Evolutionary conservation across 2,888 invertebrate genomes (phyloP), one percentile per base, ranked within the genome.

Genomic region (Lobophora halterata): DNA sequence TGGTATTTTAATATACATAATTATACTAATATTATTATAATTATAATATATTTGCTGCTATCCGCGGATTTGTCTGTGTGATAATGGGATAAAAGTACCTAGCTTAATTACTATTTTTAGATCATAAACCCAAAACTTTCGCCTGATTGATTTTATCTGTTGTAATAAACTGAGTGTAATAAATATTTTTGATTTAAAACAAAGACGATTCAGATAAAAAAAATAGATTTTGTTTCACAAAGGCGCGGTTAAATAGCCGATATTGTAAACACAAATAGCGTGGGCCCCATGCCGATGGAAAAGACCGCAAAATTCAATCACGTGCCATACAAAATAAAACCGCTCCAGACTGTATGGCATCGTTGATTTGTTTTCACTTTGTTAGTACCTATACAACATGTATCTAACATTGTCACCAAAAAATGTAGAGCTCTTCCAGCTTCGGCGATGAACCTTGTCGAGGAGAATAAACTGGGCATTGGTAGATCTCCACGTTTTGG

Each of bases 301-400:
- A 61, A 59, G 55, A 70, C 81, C 80, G 73, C 80, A 75, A 74
- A 82, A 83, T 82, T 85, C 81, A 81, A 85, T 83, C 80, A 80
- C 77, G 70, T 67, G 66, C 68, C 71, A 80, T 78, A 82, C 77
- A 75, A 83, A 81, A 81, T 79, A 80, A 82, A 82, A 83, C 76
- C 68, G 67, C 65, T 63, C 55, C 71, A 61, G 65, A 58, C 68
- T 63, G 65, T 56, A 68, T 65, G 63, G 72, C 73, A 72, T 71
- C 75, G 74, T 74, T 73, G 78, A 82, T 82, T 81, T 79, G 79
- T 79, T 81, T 79, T 73, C 69, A 67, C 65, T 74, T 70, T 71
- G 74, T 68, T 72, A 61, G 64, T 58, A 64, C 56, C 50, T 55
- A 55, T 46, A 62, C 55, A 59, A 57, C 63, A 60, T 51, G 51